Evolutionary conservation across 2,888 invertebrate genomes (phyloP).

Genomic region (Eilema caniola): DNA sequence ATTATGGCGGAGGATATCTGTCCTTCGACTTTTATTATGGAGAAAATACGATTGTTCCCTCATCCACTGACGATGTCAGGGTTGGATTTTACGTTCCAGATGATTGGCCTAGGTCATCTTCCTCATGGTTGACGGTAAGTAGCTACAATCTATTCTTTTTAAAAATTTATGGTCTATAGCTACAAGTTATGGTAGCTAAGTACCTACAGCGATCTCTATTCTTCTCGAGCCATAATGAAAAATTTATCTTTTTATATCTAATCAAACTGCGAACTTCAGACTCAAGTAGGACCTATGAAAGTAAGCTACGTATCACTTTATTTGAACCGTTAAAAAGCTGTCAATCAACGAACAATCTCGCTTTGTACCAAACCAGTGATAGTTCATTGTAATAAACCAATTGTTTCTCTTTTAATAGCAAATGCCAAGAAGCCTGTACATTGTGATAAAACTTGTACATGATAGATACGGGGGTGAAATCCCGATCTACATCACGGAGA

Average conservation of each 20-base stretch:
- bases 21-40: constrained; percentile 54
- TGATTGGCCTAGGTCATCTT: constrained; percentile 63
- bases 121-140: constrained; percentile 65
- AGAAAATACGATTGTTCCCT: constrained; percentile 52
- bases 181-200: too few relatives aligned
- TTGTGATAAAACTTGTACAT: constrained; percentile 80
- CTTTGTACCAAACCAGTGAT: not conserved
- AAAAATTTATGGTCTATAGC: too few relatives aligned
- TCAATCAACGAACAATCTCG: too few relatives aligned
- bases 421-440: constrained; percentile 87
- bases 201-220: too few relatives aligned
- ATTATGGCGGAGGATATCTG: constrained; percentile 84
- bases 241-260: too few relatives aligned
- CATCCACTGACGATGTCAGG: constrained; percentile 58
- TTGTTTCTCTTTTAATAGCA: constrained; percentile 56
- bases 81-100: constrained; percentile 48
- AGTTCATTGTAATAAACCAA: not conserved
- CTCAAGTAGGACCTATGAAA: too few relatives aligned
- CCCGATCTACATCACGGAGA: constrained; percentile 86
- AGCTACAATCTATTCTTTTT: not conserved
- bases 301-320: too few relatives aligned
- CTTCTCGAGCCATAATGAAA: too few relatives aligned
- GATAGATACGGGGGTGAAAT: constrained; percentile 80
- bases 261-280: too few relatives aligned
- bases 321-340: too few relatives aligned